These are phyloP conservation scores for Steinernema khuongi DNA, from an alignment of 1,140 invertebrate genomes.

Conservation along the genomic window DNA sequence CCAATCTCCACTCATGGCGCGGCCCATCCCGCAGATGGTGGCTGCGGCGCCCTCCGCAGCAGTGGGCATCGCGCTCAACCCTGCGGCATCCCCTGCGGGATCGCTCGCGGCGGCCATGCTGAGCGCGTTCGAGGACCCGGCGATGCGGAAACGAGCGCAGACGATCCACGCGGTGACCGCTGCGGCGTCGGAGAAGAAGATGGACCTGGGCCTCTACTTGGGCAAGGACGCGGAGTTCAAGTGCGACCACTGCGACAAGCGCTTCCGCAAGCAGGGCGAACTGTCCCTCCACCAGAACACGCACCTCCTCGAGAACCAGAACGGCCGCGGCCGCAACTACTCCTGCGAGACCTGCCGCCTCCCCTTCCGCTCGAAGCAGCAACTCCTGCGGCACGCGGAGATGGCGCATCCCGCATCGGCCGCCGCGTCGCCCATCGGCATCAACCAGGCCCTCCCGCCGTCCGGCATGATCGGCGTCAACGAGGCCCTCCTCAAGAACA, in stretches of 20 bases:
- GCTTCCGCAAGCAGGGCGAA: slow-evolving; percentile 53
- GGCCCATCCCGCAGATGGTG: not conserved
- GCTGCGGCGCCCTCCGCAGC: not conserved
- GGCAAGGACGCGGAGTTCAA: slow-evolving; percentile 33
- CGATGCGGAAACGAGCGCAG: not conserved
- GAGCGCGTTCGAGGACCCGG: not conserved
- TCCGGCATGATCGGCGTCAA: not conserved
- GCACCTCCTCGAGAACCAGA: slow-evolving; percentile 51
- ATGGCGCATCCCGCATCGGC: not conserved
- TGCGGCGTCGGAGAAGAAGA: not conserved
- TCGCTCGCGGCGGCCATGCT: not conserved
- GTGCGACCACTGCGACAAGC: slow-evolving; percentile 47
- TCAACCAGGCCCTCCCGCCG: not conserved
- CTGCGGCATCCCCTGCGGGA: not conserved
- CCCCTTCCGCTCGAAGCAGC: slow-evolving; percentile 8
- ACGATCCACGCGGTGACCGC: not conserved
- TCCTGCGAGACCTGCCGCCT: not conserved
- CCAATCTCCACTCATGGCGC: not conserved
- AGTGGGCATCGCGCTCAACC: slow-evolving; percentile 24
- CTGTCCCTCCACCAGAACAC: slow-evolving; percentile 50
- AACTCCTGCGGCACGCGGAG: not conserved
- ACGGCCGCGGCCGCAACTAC: not conserved
- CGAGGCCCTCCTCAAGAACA: not conserved
- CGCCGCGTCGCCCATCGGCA: not conserved
- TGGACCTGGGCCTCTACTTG: slow-evolving; percentile 13